phyloP scores from a whole-genome alignment of 2,888 invertebrate genomes.

The Cantharis lateralis region DNA sequence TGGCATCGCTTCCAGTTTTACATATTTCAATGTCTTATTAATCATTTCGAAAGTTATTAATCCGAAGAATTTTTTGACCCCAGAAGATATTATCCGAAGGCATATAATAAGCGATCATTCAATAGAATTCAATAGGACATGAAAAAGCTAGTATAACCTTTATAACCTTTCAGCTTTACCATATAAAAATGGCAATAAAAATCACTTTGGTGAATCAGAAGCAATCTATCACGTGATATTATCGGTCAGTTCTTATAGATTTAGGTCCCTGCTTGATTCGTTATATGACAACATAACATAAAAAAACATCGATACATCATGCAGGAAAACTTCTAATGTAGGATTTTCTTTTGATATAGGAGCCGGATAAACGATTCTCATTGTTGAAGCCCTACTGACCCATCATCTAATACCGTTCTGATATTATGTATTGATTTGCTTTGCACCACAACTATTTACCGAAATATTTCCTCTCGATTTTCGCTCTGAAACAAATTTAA shows the following conservation, averaged over 20 bases:
- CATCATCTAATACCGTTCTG: slow-evolving; percentile 9
- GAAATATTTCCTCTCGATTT: neutral
- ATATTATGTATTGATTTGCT: slow-evolving; percentile 7
- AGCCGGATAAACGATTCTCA: slow-evolving; percentile 34
- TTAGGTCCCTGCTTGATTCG: slow-evolving; percentile 26
- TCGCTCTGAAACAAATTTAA: neutral
- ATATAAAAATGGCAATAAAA: slow-evolving; percentile 48
- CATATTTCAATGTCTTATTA: slow-evolving; percentile 6
- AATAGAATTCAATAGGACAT: slow-evolving; percentile 3
- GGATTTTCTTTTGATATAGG: slow-evolving; percentile 38
- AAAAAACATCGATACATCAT: slow-evolving; percentile 49
- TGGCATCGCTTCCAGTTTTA: slow-evolving; percentile 21
- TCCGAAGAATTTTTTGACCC: neutral
- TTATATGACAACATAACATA: slow-evolving; percentile 44
- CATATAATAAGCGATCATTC: neutral
- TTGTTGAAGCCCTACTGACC: slow-evolving; percentile 34
- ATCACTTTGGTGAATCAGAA: slow-evolving; percentile 54
- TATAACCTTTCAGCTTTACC: slow-evolving; percentile 25
- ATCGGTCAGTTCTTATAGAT: slow-evolving; percentile 43
- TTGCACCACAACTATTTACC: neutral
- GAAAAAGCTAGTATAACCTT: slow-evolving; percentile 23
- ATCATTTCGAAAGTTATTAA: slow-evolving; percentile 10
- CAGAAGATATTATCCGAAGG: neutral
- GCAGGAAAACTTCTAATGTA: slow-evolving; percentile 36
- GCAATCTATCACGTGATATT: slow-evolving; percentile 55